Percentiles rank a stretch among this genome's conserved stretches.
phyloP scores from a whole-genome alignment of 2,888 invertebrate genomes.

The Protophormia terraenovae region DNA sequence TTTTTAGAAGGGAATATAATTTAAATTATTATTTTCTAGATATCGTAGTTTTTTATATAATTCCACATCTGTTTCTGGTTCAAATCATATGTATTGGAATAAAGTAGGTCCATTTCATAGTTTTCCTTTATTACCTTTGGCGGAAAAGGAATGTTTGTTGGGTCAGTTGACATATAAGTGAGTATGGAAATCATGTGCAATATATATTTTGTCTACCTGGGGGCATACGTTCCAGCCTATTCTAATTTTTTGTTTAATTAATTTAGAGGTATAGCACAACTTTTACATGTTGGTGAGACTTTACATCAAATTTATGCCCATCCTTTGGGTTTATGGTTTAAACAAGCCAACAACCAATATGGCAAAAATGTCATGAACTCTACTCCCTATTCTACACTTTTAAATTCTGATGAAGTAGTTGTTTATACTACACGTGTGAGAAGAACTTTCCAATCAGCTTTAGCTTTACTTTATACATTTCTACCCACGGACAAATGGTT shows the following conservation, averaged over 20 bases:
- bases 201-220: too few species aligned
- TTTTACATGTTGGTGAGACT: conserved; percentile 89
- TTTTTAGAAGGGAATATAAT: neutral
- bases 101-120: conserved; percentile 92
- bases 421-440: conserved; percentile 92
- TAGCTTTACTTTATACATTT: conserved; percentile 89
- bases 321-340: conserved; percentile 77
- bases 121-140: conserved; percentile 89
- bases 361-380: conserved; percentile 72
- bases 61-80: conserved; percentile 76
- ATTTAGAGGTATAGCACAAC: conserved; percentile 88
- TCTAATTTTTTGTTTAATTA: neutral
- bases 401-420: conserved; percentile 84
- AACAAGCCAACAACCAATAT: conserved; percentile 71
- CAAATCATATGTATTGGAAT: conserved; percentile 87
- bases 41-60: conserved; percentile 80
- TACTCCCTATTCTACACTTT: conserved; percentile 76
- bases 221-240: too few species aligned
- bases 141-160: conserved; percentile 87
- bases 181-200: conserved; percentile 71
- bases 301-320: conserved; percentile 84
- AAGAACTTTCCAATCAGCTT: conserved; percentile 94
- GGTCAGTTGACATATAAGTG: conserved; percentile 89
- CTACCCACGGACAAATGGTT: conserved; percentile 86
- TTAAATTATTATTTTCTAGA: conserved; percentile 68